A percentile compares a stretch with the other conserved stretches of the same genome.
phyloP scores from a whole-genome alignment of 1,140 invertebrate species.

The Mactra quadrangularis region DNA sequence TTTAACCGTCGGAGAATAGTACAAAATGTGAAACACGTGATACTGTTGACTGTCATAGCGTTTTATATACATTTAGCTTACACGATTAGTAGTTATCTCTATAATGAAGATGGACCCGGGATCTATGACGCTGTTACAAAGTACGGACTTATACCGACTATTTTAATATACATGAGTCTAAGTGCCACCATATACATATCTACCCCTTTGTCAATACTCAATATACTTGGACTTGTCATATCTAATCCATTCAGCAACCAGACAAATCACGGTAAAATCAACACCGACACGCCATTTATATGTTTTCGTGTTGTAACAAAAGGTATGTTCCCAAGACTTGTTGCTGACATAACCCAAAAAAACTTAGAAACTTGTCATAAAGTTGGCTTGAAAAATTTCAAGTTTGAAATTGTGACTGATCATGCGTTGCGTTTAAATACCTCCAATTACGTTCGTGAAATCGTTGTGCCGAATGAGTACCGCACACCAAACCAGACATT shows the following conservation, averaged over 20 bases:
- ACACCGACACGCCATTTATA: conserved; percentile 96
- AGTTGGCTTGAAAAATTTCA: conserved; percentile 96
- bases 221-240: conserved; percentile 79
- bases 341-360: conserved; percentile 95
- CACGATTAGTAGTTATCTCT: not conserved
- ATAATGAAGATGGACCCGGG: not conserved
- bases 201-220: not conserved
- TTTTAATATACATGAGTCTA: not conserved
- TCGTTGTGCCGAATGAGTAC: conserved; percentile 93
- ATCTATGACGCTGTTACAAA: not conserved
- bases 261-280: conserved; percentile 94
- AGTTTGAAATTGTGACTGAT: conserved; percentile 98
- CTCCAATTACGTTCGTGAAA: conserved; percentile 91
- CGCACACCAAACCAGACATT: conserved; percentile 94
- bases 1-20: no score
- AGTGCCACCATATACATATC: not conserved
- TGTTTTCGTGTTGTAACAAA: conserved; percentile 97
- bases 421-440: conserved; percentile 91
- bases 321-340: conserved; percentile 96
- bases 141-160: not conserved
- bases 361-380: conserved; percentile 95
- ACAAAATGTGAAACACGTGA: no score
- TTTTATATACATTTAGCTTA: not conserved
- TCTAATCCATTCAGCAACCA: conserved; percentile 95
- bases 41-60: not conserved